phyloP scores from a whole-genome alignment of 2,113 vertebrate genomes.

The Mobula hypostoma region DNA sequence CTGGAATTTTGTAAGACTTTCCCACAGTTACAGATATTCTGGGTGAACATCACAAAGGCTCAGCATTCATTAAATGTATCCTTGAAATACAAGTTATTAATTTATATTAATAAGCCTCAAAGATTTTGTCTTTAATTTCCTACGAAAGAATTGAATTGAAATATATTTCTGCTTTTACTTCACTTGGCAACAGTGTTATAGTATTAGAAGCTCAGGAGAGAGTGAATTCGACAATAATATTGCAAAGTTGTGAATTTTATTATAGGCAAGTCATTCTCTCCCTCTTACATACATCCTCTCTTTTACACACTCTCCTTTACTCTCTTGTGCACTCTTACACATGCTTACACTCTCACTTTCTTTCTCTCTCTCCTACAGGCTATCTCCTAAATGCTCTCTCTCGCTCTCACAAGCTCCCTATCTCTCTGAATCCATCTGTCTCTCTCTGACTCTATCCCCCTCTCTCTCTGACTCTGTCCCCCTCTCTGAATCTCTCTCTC shows the following conservation, averaged over 20 bases:
- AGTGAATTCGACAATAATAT: not conserved
- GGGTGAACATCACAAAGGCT: not conserved
- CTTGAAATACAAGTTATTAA: constrained; percentile 21
- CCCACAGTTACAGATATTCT: not conserved
- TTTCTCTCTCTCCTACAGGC: not conserved
- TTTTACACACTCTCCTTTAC: too few species aligned
- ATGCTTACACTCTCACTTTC: too few species aligned
- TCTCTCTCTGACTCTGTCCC: too few species aligned
- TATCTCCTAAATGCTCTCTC: too few species aligned
- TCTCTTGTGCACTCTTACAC: too few species aligned
- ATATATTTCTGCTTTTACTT: not conserved
- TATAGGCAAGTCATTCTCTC: not conserved
- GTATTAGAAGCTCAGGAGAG: not conserved
- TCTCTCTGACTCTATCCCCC: too few species aligned
- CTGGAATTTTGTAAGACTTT: not conserved
- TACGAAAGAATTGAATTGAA: not conserved
- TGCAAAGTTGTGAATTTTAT: not conserved
- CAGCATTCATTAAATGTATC: not conserved
- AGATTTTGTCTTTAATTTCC: constrained; percentile 17
- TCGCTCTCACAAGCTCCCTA: too few species aligned
- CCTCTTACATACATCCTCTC: too few species aligned
- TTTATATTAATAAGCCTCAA: not conserved
- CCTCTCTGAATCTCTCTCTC: too few species aligned
- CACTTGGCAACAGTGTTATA: not conserved
- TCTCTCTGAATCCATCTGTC: too few species aligned